These are phyloP conservation scores for Callyntrura guangdongensis DNA, from an alignment of 2,888 invertebrate genomes.

Conservation along the genomic window DNA sequence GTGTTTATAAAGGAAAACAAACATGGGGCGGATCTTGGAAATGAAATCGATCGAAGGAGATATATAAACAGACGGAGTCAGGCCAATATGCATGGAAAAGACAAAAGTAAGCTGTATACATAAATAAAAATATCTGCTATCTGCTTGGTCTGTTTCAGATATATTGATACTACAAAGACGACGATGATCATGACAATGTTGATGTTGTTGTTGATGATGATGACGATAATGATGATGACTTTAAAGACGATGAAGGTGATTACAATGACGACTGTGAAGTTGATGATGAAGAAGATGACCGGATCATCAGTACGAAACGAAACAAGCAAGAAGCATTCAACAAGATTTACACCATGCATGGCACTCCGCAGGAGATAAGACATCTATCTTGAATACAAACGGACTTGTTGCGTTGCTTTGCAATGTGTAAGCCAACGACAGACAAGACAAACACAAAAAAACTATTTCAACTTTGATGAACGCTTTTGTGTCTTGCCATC, in stretches of 20 bases:
- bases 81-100: background rate
- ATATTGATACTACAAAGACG: slow-evolving; percentile 62
- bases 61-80: slow-evolving; percentile 63
- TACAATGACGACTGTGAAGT: slow-evolving; percentile 73
- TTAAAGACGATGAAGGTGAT: slow-evolving; percentile 77
- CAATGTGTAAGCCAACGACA: slow-evolving; percentile 54
- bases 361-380: slow-evolving; percentile 70
- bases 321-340: slow-evolving; percentile 61
- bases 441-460: slow-evolving; percentile 37
- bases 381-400: slow-evolving; percentile 54
- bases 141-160: slow-evolving; percentile 69
- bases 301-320: slow-evolving; percentile 47
- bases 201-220: slow-evolving; percentile 58
- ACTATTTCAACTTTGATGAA: slow-evolving; percentile 67
- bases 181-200: slow-evolving; percentile 67
- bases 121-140: slow-evolving; percentile 1
- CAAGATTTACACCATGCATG: slow-evolving; percentile 70
- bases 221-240: no score
- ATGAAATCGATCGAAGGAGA: slow-evolving; percentile 63
- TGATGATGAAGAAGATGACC: slow-evolving; percentile 69
- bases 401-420: slow-evolving; percentile 65
- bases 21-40: slow-evolving; percentile 73
- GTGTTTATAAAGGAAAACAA: slow-evolving; percentile 64
- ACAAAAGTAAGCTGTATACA: slow-evolving; percentile 4
- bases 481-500: slow-evolving; percentile 71